Evolutionary conservation across 2,113 vertebrate species (phyloP), one percentile per base, ranked within the genome.

Genomic region (Nyctibius bracteatus): DNA sequence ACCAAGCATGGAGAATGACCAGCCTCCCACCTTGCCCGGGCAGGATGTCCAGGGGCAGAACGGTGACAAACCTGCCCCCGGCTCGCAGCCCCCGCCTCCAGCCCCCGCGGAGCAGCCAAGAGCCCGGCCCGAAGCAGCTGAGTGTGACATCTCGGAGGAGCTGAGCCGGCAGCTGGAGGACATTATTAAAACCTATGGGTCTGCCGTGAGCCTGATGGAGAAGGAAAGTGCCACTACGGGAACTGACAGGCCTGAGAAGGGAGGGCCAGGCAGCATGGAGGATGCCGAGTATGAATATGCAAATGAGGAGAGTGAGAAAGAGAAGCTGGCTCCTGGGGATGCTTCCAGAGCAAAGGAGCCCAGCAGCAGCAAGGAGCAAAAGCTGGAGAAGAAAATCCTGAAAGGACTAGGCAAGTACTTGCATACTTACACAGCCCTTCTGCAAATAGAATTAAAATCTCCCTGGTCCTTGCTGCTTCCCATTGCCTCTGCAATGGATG

Each of bases 301-400:
- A 35, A 86, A 88, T 30, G 97, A 96, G 25, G 97, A 98, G 52
- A n/a, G n/a, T 2, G 97, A 98, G 88, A 98, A 96, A 94, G 98
- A 98, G 30, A 84, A 93, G 19, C 7, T 51, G 33, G 72, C 93
- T 97, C 65, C 97, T 75, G 97, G 88, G 62, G 98, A 98, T 71
- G 80, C 78, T 51, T 65, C 92, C 37, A 81, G 90, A 82, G 85
- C 83, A 46, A 99, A 98, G 92, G 98, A 98, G n/a, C 27, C 98
- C 47, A 94, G 97, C 3, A 0, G 93, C 74, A 98, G 97, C 94
- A 99, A 98, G 97, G 99, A 99, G 58, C 99, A 99, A 98, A 99
- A 99, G 95, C 82, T 98, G 87, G 99, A 99, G 96, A 99, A 99
- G 98, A 99, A 99, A 98, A 99, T 99, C 94, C 97, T 99, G 24